Base-by-base conservation (phyloP, 2,888 invertebrate genomes). In the Gari tellinella region DNA sequence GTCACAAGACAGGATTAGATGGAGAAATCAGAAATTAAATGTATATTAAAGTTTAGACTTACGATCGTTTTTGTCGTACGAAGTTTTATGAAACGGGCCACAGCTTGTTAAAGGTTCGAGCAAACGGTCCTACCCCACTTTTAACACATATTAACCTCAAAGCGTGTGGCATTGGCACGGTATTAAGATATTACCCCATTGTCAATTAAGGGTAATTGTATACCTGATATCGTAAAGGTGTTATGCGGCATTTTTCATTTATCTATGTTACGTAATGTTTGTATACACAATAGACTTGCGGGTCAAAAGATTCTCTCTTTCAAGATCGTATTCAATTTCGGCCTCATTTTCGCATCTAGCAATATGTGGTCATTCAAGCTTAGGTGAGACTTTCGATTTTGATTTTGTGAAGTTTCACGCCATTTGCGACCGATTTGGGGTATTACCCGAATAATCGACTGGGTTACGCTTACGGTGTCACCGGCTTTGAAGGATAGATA, bases 331-430 rank as follows among this genome's bases (percentile, higher is more conserved):
- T 68, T 69, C 51, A 74, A 74, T 65, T 60, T 58, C 48, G 43
- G 52, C 64, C 68, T 10, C 4, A 31, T 31, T 31, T 31, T 67
- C 61, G 45, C 61, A 55, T 41, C 61, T 40, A 14, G 49, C 51
- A 67, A 68, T 73, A 73, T 67, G 73, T 45, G 73, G 73, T 60
- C 63, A 73, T 73, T 68, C 58, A 58, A 66, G 23, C 66, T 10
- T 31, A 31, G 31, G 31, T 31, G 31, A 31, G 31, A 31, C 31
- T 31, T 31, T 31, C 31, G 31, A 31, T 31, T 31, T 31, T 31
- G 31, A 31, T 31, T 31, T 31, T 31, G 73, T 56, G 46, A 74
- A 66, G 63, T 58, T 68, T 68, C 40, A 62, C 72, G 77, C 68
- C 62, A 61, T 72, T 76, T 68, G 45, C 49, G 48, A 55, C 56